Conservation (phyloP, 2,888 invertebrate species). For the Odontothrips loti region DNA sequence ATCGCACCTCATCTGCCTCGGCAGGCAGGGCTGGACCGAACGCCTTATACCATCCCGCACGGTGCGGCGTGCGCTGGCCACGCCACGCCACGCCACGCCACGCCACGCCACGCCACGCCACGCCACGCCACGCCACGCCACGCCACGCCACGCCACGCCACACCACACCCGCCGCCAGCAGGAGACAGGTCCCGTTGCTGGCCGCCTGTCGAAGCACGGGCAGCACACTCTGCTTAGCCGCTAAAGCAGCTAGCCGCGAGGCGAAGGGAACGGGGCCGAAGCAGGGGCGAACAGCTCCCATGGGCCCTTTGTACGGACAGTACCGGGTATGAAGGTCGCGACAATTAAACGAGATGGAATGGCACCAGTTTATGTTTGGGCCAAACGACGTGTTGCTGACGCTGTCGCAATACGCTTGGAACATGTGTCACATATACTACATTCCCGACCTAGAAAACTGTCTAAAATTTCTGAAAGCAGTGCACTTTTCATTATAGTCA, state of each 20-base stretch:
- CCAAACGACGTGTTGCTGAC: too few relatives aligned
- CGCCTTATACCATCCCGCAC: too few relatives aligned
- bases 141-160: not conserved
- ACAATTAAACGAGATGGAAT: too few relatives aligned
- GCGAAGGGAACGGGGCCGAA: not conserved
- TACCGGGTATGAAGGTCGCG: not conserved
- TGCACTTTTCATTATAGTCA: too few relatives aligned
- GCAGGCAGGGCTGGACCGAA: not conserved
- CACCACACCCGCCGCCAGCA: not conserved
- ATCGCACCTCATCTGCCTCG: slow-evolving; percentile 1
- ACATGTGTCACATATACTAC: too few relatives aligned
- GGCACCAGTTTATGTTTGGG: too few relatives aligned
- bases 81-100: not conserved
- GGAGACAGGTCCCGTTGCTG: slow-evolving; percentile 15
- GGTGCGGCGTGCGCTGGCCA: not conserved
- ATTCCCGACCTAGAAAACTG: too few relatives aligned
- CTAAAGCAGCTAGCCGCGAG: not conserved
- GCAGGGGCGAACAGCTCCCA: not conserved
- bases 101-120: not conserved
- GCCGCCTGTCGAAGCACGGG: not conserved
- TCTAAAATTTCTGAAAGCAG: too few relatives aligned
- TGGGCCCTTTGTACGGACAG: not conserved
- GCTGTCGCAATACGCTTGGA: too few relatives aligned
- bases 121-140: not conserved
- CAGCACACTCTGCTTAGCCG: not conserved